Conservation (phyloP, 1,140 invertebrate species). For the Onthophagus taurus region DNA sequence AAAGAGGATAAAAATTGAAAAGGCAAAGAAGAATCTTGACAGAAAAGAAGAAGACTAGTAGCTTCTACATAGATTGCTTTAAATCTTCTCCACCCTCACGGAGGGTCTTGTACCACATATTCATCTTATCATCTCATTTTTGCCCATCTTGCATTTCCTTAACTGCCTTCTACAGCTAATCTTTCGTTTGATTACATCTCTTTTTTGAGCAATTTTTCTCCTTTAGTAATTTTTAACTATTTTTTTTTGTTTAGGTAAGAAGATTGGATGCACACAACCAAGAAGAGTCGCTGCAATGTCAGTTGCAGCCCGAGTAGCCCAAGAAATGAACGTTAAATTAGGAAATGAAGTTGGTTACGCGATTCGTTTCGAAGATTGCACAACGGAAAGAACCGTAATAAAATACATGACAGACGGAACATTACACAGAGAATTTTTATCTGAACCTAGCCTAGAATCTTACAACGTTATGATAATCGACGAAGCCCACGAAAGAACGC, state of each 20-base stretch:
- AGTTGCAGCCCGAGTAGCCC: conserved; percentile 96
- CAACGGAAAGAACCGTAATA: conserved; percentile 90
- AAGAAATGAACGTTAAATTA: conserved; percentile 98
- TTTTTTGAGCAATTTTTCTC: no score
- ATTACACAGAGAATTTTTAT: conserved; percentile 91
- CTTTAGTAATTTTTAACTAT: no score
- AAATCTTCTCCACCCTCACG: no score
- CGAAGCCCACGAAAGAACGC: conserved; percentile 96
- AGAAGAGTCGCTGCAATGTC: conserved; percentile 98
- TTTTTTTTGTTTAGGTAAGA: conserved; percentile 37
- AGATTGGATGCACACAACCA: conserved; percentile 93
- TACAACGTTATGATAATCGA: conserved; percentile 99
- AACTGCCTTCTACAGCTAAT: no score
- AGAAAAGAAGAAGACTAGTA: no score
- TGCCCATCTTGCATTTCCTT: no score
- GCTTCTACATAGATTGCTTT: no score
- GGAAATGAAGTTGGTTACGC: conserved; percentile 99
- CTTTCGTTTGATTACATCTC: no score
- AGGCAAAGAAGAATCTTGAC: no score
- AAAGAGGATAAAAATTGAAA: no score
- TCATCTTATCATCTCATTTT: no score
- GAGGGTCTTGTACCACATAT: no score
- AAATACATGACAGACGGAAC: conserved; percentile 99
- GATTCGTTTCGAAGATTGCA: conserved; percentile 99
- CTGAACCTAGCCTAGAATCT: conserved; percentile 88